Base-by-base conservation (phyloP, 2,888 invertebrate genomes). In the Siphlonurus alternatus region DNA sequence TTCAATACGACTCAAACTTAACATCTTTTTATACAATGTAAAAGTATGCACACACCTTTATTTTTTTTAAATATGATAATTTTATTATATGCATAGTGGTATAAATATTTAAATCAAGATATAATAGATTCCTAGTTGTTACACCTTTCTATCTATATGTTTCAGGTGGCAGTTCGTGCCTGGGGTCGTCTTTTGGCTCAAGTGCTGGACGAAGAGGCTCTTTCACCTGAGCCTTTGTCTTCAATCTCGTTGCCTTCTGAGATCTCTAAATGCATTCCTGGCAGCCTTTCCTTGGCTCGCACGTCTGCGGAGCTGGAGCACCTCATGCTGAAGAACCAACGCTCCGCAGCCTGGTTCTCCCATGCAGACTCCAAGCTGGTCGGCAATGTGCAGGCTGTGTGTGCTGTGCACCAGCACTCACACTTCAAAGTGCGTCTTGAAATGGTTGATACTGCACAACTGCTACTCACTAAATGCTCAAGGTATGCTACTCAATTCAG, bases 391-490 rank as follows among this genome's bases (percentile, higher is more conserved):
- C 73, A 74, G 25, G 72, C 80, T 63, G 74, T 87, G 18, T 73
- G 77, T 2, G 74, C 75, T 51, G 72, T 88, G 25, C 77, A 81
- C 1, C 77, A 79, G 1, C 84, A 88, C 73, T 77, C 81, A 1
- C 83, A 87, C 68, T 74, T 73, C 61, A 78, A 74, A 73, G 84
- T 90, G 65, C 77, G 88, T 61, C 73, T 74, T 62, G 85, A 85
- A 73, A 77, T 89, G 61, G 81, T 81, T 0, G 73, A 78, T n/a
- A 79, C 81, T 70, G 83, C 84, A 69, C 74, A 76, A 54, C 73
- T 81, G 62, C 71, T 89, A 53, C 65, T 70, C 5, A 53, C 65
- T 7, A 60, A 60, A 25, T 67, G 68, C 61, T 66, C 68, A 1
- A 64, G 62, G 68, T 68, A 65, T 65, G 65, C 61, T 23, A 38